Percentiles rank a stretch among this genome's conserved stretches.
Evolutionary conservation across 2,888 invertebrate genomes (phyloP).

Genomic region (Apodemia duryi): DNA sequence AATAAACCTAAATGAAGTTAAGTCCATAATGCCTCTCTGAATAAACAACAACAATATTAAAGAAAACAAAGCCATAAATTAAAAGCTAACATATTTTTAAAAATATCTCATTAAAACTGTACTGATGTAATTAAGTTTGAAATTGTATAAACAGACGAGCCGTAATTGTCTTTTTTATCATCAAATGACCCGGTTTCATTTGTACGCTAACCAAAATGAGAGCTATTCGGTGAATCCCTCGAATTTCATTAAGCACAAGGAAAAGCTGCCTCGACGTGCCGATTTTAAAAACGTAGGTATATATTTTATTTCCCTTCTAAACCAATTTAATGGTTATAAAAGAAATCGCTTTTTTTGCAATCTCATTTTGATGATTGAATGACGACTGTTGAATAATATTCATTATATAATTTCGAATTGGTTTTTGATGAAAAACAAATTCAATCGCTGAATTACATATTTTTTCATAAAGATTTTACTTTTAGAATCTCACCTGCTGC

Average conservation of each 20-base stretch:
- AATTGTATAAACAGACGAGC: conserved; percentile 16
- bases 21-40: neutral
- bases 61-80: neutral
- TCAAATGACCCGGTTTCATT: conserved; percentile 18
- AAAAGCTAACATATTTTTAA: neutral
- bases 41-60: neutral
- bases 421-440: neutral
- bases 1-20: neutral
- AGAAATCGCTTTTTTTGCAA: neutral
- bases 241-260: conserved; percentile 20
- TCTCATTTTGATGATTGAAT: conserved; percentile 6
- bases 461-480: neutral
- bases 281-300: neutral
- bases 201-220: conserved; percentile 20
- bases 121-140: conserved; percentile 20
- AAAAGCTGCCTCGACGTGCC: conserved; percentile 8
- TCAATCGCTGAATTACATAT: neutral
- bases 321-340: conserved; percentile 5
- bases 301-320: conserved; percentile 4
- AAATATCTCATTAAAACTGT: conserved; percentile 5
- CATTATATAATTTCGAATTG: neutral
- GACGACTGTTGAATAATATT: neutral
- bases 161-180: conserved; percentile 19
- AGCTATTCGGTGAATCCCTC: conserved; percentile 19
- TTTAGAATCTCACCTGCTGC: no score